Percentiles rank a stretch among this genome's conserved stretches.
Evolutionary conservation across 2,113 vertebrate species (phyloP).

Genomic region (Peromyscus californicus): DNA sequence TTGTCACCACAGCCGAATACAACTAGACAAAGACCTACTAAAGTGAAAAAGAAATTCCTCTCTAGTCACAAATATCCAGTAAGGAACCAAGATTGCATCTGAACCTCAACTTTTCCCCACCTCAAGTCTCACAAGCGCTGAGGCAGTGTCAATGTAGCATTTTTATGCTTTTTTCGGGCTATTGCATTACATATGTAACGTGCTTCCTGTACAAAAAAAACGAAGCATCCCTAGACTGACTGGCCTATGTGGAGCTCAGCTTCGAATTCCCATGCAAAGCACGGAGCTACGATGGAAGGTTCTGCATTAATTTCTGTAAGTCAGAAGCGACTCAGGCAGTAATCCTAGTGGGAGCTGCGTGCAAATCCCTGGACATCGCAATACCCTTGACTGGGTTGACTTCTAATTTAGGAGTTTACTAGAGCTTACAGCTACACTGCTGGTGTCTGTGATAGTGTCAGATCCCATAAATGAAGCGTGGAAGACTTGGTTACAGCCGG

Average conservation of each 20-base stretch:
- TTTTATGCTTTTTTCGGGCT: slow-evolving; percentile 51
- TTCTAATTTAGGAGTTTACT: slow-evolving; percentile 84
- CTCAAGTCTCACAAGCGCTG: neutral
- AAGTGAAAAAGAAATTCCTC: neutral
- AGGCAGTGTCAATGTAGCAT: neutral
- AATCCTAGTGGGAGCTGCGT: slow-evolving; percentile 65
- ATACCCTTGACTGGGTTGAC: slow-evolving; percentile 75
- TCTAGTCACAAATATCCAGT: neutral
- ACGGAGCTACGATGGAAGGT: slow-evolving; percentile 3
- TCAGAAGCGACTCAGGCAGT: slow-evolving; percentile 55
- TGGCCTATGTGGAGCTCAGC: slow-evolving; percentile 61
- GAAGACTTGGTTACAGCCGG: slow-evolving; percentile 74
- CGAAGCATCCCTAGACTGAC: slow-evolving; percentile 31
- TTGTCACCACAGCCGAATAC: neutral
- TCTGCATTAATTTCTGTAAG: slow-evolving; percentile 67
- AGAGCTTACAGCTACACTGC: slow-evolving; percentile 75
- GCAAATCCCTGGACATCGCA: slow-evolving; percentile 75
- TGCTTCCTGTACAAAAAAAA: slow-evolving; percentile 57
- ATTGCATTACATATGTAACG: slow-evolving; percentile 49
- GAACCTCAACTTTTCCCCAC: neutral
- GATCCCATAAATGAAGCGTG: slow-evolving; percentile 75
- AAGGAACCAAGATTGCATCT: neutral
- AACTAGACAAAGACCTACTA: neutral
- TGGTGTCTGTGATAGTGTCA: slow-evolving; percentile 78
- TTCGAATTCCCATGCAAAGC: neutral